Evolutionary conservation across 1,140 invertebrate genomes (phyloP).

Genomic region (Mycetomoellerius zeteki): DNA sequence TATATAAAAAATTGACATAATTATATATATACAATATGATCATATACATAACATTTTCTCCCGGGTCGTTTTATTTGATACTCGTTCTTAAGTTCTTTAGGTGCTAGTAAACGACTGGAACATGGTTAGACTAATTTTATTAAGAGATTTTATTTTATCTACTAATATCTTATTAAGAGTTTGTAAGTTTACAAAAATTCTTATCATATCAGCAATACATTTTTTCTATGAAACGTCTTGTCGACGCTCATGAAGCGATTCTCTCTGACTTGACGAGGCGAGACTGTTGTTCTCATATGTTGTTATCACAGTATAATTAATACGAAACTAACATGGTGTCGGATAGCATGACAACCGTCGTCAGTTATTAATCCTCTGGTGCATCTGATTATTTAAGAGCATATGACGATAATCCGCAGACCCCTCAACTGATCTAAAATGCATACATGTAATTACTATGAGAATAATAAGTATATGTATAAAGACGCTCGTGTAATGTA

Average conservation of each 20-base stretch:
- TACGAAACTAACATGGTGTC: constrained; percentile 28
- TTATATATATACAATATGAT: too few relatives aligned
- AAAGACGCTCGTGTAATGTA: too few relatives aligned
- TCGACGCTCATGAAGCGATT: constrained; percentile 10
- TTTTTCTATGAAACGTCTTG: not conserved
- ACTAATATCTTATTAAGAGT: not conserved
- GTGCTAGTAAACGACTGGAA: not conserved
- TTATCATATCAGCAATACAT: not conserved
- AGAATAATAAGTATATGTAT: too few relatives aligned
- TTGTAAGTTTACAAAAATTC: not conserved
- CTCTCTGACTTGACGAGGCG: not conserved
- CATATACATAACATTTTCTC: too few relatives aligned
- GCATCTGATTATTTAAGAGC: constrained; percentile 8
- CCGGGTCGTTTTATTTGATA: not conserved
- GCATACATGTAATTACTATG: not conserved
- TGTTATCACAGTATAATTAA: constrained; percentile 51
- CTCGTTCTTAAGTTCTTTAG: not conserved
- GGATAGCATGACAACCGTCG: not conserved
- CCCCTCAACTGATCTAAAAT: not conserved
- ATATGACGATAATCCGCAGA: not conserved
- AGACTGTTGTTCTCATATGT: constrained; percentile 37
- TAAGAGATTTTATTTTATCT: not conserved
- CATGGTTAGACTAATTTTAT: not conserved
- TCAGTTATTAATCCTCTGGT: constrained; percentile 25
- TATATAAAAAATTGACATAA: too few relatives aligned